Evolutionary conservation across 2,888 invertebrate genomes (phyloP).

Genomic region (Quadriops clusia): DNA sequence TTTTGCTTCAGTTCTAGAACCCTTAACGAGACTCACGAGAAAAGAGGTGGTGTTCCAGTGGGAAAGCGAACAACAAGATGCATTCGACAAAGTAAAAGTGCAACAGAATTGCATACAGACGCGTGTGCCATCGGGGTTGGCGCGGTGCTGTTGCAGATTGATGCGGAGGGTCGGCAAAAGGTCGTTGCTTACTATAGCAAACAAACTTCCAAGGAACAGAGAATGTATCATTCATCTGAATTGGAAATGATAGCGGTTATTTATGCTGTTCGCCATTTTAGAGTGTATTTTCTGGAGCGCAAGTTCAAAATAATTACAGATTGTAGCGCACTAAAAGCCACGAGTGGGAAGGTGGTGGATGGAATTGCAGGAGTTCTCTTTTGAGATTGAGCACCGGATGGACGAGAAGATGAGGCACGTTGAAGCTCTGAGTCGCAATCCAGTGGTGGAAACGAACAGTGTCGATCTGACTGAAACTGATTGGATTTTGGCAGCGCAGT

Average conservation of each 20-base stretch:
- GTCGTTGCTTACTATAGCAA: conserved; percentile 1
- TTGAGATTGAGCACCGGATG: conserved; percentile 7
- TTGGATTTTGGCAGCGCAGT: conserved; percentile 7
- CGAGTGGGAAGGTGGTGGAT: conserved; percentile 11
- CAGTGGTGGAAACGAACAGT: background rate
- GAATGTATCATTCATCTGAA: background rate
- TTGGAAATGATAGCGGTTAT: conserved; percentile 15
- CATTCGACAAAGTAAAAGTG: conserved; percentile 8
- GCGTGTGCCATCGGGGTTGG: too few relatives aligned
- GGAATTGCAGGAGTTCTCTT: conserved; percentile 6
- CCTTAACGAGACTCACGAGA: conserved; percentile 13
- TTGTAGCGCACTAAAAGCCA: conserved; percentile 9
- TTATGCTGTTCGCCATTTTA: conserved; percentile 7
- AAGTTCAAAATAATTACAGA: conserved; percentile 11
- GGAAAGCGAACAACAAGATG: conserved; percentile 9
- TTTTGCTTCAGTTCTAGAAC: conserved; percentile 14
- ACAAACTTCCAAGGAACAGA: background rate
- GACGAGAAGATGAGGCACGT: conserved; percentile 6
- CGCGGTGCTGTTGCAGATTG: background rate
- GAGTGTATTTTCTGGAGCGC: conserved; percentile 7
- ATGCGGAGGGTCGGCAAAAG: background rate
- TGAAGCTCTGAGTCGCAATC: conserved; percentile 4
- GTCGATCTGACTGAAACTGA: conserved; percentile 2
- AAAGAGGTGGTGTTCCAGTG: conserved; percentile 11
- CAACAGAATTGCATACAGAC: too few relatives aligned